These are phyloP conservation scores for Crioceris asparagi DNA, from an alignment of 2,888 invertebrate species.

Conservation along the genomic window DNA sequence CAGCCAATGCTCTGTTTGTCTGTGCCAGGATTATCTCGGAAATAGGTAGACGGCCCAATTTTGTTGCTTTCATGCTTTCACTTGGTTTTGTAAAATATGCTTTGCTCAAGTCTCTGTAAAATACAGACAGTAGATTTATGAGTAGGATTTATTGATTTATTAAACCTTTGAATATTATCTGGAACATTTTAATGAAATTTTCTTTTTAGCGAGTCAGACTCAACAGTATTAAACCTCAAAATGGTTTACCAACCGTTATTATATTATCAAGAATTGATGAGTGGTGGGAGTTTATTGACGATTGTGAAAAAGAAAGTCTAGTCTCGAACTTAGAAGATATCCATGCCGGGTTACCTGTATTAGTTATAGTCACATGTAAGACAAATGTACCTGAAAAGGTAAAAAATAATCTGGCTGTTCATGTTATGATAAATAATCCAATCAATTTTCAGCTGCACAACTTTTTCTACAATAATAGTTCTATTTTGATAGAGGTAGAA, in stretches of 20 bases:
- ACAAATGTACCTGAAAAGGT: constrained; percentile 31
- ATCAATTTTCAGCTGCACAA: constrained; percentile 27
- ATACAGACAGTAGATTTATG: too few species aligned
- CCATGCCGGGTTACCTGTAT: constrained; percentile 32
- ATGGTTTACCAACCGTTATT: constrained; percentile 32
- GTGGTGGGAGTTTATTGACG: constrained; percentile 33
- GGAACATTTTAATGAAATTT: too few species aligned
- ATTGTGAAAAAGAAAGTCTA: constrained; percentile 28
- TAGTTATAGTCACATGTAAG: constrained; percentile 33
- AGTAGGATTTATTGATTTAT: too few species aligned
- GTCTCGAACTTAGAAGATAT: constrained; percentile 31
- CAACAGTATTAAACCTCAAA: constrained; percentile 21
- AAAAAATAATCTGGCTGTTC: too few species aligned
- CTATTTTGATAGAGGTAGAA: constrained; percentile 29
- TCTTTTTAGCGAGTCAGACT: too few species aligned
- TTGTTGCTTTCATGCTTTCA: too few species aligned
- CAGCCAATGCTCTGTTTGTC: too few species aligned
- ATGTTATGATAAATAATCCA: neutral
- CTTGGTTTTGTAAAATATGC: too few species aligned
- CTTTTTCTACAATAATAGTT: constrained; percentile 32
- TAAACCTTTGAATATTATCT: too few species aligned
- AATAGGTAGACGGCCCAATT: too few species aligned
- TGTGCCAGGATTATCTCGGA: too few species aligned
- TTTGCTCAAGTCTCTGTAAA: too few species aligned
- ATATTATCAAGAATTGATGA: constrained; percentile 32